A percentile compares a stretch with the other conserved stretches of the same genome.
Evolutionary conservation across 2,797 vertebrate genomes (phyloP).

Genomic region (Acanthurus lineatus): DNA sequence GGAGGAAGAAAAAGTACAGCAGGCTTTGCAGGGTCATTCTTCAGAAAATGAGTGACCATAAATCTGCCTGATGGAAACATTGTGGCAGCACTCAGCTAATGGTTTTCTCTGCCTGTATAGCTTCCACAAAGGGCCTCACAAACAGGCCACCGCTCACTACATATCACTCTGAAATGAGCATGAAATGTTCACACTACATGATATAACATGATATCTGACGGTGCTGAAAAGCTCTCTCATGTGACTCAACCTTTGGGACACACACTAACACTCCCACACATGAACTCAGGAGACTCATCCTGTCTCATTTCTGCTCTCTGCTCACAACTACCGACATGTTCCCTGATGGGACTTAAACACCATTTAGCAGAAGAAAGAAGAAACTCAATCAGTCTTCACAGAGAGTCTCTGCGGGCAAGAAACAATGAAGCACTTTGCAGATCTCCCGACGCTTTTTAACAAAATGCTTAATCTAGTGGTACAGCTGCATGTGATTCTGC

Average conservation of each 20-base stretch:
- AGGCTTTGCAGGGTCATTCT: slow-evolving; percentile 36
- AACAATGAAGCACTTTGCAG: slow-evolving; percentile 24
- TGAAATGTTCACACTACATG: slow-evolving; percentile 29
- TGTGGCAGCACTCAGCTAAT: slow-evolving; percentile 58
- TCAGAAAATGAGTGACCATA: slow-evolving; percentile 44
- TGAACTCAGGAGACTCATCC: slow-evolving; percentile 34
- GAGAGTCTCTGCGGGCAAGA: slow-evolving; percentile 18
- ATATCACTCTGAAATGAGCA: slow-evolving; percentile 23
- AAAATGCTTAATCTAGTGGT: slow-evolving; percentile 39
- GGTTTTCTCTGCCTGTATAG: slow-evolving; percentile 43
- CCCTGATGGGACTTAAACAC: slow-evolving; percentile 51
- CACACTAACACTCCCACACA: slow-evolving; percentile 24
- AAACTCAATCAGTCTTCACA: slow-evolving; percentile 39
- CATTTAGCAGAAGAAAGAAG: slow-evolving; percentile 55
- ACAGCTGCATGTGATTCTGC: slow-evolving; percentile 26
- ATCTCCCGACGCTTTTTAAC: slow-evolving; percentile 33
- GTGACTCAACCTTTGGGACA: slow-evolving; percentile 53
- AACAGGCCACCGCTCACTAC: background rate
- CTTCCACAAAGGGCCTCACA: slow-evolving; percentile 24
- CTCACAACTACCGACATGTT: slow-evolving; percentile 45
- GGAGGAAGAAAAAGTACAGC: slow-evolving; percentile 11
- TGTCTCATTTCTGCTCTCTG: slow-evolving; percentile 33
- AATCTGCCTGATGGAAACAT: slow-evolving; percentile 60
- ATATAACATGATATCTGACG: slow-evolving; percentile 4
- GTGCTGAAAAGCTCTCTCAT: slow-evolving; percentile 21